These are phyloP conservation scores for Merodon equestris DNA, from an alignment of 2,888 invertebrate genomes.

Conservation along the genomic window DNA sequence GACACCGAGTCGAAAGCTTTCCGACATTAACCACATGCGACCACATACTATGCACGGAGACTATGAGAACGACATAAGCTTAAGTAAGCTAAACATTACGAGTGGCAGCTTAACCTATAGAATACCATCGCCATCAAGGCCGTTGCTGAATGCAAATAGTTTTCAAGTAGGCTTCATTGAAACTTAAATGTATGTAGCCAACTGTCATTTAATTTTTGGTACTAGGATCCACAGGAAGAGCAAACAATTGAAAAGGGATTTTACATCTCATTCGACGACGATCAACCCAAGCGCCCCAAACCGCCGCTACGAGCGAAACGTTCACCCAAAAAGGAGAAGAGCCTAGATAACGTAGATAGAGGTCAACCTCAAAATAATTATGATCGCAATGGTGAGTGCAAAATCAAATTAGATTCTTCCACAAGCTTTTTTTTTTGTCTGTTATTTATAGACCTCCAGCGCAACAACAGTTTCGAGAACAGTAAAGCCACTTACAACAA, in stretches of 20 bases:
- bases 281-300: constrained; percentile 92
- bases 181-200: not conserved
- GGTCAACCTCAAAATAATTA: constrained; percentile 79
- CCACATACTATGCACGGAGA: constrained; percentile 52
- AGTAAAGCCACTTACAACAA: constrained; percentile 77
- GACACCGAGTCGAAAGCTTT: constrained; percentile 71
- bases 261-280: constrained; percentile 95
- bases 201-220: not conserved
- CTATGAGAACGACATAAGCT: constrained; percentile 83
- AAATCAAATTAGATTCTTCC: constrained; percentile 32
- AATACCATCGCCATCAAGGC: constrained; percentile 92
- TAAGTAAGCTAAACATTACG: constrained; percentile 89
- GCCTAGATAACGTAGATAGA: constrained; percentile 75
- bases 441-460: constrained; percentile 62
- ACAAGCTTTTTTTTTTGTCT: not conserved
- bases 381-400: constrained; percentile 71
- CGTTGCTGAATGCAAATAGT: constrained; percentile 85
- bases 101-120: constrained; percentile 93
- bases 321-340: constrained; percentile 87
- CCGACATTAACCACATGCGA: constrained; percentile 70
- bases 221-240: constrained; percentile 79
- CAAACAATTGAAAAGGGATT: constrained; percentile 88
- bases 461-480: constrained; percentile 70
- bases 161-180: constrained; percentile 81
- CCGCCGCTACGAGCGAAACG: constrained; percentile 89